Conservation (phyloP, 2,888 invertebrate species). For the Crioceris asparagi region DNA sequence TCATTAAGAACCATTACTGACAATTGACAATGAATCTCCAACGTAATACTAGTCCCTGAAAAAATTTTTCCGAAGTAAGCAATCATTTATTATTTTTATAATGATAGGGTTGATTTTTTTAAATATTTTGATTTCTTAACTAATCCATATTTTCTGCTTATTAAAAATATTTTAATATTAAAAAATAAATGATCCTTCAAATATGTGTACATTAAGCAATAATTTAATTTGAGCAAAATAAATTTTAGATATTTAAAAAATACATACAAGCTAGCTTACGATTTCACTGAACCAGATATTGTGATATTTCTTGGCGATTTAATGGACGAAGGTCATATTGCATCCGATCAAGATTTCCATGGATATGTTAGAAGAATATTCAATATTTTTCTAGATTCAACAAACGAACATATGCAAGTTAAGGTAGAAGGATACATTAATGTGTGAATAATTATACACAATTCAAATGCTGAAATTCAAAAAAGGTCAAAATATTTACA, state of each 20-base stretch:
- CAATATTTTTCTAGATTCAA: slow-evolving; percentile 46
- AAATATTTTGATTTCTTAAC: too few species aligned
- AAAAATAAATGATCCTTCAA: too few species aligned
- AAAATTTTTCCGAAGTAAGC: too few species aligned
- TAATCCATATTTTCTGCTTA: too few species aligned
- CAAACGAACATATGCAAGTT: slow-evolving; percentile 23
- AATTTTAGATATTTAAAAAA: slow-evolving; percentile 64
- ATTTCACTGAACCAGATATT: slow-evolving; percentile 68
- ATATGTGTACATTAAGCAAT: too few species aligned
- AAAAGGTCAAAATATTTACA: background rate
- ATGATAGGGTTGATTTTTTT: too few species aligned
- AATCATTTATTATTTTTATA: too few species aligned
- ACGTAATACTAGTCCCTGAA: too few species aligned
- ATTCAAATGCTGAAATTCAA: background rate
- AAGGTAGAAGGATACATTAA: background rate
- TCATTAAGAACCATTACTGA: too few species aligned
- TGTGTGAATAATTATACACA: background rate
- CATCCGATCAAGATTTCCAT: slow-evolving; percentile 56
- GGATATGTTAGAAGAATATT: slow-evolving; percentile 65
- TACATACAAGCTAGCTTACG: slow-evolving; percentile 63
- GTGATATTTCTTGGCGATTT: slow-evolving; percentile 88
- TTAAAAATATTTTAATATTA: too few species aligned
- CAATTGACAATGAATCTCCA: too few species aligned
- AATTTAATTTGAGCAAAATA: too few species aligned
- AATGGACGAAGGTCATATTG: slow-evolving; percentile 86